Conservation (phyloP, 2,888 invertebrate genomes). For the Agriopis aurantiaria region DNA sequence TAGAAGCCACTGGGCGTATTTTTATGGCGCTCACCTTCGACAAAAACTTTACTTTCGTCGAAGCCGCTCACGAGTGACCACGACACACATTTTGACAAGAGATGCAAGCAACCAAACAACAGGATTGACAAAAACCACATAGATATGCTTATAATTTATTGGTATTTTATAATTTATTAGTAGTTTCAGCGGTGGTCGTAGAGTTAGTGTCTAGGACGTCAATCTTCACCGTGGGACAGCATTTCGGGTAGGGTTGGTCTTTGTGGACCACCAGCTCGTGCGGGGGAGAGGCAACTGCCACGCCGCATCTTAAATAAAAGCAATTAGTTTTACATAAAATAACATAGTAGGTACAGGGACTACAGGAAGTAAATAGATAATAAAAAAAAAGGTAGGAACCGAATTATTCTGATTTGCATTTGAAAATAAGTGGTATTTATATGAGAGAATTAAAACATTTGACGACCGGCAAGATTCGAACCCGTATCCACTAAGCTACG, state of each 20-base stretch:
- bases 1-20: too few species aligned
- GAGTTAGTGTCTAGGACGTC: neutral
- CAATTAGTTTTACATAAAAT: neutral
- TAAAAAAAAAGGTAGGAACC: too few species aligned
- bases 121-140: neutral
- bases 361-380: too few species aligned
- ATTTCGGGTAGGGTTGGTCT: conserved; percentile 35
- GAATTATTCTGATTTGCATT: too few species aligned
- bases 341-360: neutral
- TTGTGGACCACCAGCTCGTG: conserved; percentile 33
- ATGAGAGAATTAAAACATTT: too few species aligned
- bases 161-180: conserved; percentile 12
- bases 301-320: conserved; percentile 30
- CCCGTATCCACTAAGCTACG: too few species aligned
- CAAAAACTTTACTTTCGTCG: too few species aligned
- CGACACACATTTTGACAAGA: neutral
- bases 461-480: too few species aligned
- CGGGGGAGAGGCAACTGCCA: conserved; percentile 30
- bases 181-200: conserved; percentile 3
- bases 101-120: neutral
- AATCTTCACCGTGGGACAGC: conserved; percentile 21
- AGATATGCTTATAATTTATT: neutral
- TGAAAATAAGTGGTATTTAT: too few species aligned
- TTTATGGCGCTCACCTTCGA: too few species aligned
- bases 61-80: too few species aligned